Evolutionary conservation across 2,113 vertebrate species (phyloP).

Genomic region (Acrocephalus arundinaceus): DNA sequence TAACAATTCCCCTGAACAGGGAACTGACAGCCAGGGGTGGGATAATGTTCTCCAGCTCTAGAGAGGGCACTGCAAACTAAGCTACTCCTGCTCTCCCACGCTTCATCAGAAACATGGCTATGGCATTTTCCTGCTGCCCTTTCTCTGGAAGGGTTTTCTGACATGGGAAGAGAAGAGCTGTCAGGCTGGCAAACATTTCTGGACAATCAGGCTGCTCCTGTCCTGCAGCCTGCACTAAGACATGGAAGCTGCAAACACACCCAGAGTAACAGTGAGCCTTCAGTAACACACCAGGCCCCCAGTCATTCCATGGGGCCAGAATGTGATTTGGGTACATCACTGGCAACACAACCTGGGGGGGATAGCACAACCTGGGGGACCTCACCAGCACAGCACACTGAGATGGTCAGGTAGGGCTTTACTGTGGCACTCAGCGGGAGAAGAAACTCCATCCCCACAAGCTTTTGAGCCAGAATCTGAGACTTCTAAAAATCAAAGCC

Average conservation of each 20-base stretch:
- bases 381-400: rapidly evolving
- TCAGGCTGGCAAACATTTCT: neutral
- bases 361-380: rapidly evolving
- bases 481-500: neutral
- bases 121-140: neutral
- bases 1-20: neutral
- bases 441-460: neutral
- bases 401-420: rapidly evolving
- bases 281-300: neutral
- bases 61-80: neutral
- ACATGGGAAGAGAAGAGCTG: neutral
- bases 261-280: neutral
- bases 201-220: neutral
- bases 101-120: neutral
- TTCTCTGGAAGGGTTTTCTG: neutral
- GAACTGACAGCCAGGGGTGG: rapidly evolving
- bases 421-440: neutral
- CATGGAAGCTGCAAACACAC: neutral
- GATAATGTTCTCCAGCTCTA: neutral
- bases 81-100: neutral
- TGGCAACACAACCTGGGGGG: neutral
- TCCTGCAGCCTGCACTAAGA: neutral
- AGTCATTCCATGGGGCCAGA: rapidly evolving
- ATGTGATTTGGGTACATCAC: neutral
- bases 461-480: neutral